Base-by-base conservation (phyloP, 2,888 invertebrate species). In the Odontocolon sp. region DNA sequence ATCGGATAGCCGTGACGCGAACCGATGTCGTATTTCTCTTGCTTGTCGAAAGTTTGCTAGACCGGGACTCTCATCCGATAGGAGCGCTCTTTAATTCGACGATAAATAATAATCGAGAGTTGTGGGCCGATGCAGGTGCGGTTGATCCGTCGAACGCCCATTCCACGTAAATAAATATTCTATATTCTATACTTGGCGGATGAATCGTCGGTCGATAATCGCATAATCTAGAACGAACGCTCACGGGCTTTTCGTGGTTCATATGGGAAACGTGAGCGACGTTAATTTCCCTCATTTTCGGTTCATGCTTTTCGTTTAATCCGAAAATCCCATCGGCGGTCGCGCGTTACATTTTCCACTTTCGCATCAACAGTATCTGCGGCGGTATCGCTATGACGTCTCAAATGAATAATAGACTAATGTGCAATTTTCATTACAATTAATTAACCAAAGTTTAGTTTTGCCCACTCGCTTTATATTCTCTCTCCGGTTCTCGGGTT, bases 131-230 rank as follows among this genome's bases (percentile, higher is more conserved):
- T 74, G 81, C 87, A 86, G 86, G 82, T 86, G 86, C 80, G 78
- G 73, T 77, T 85, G 85, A 87, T 86, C 83, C 80, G 74, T 71
- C 64, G 71, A 33, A 69, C 50, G 64, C 75, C 56, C 38, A 68
- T 73, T 77, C 57, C 75, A 76, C 82, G 80, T 81, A 85, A 87
- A 87, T 85, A 86, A 85, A 86, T 82, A 80, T 81, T 81, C 75
- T 78, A 77, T 82, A 80, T 80, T 82, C 78, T 64, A 76, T 72
- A 79, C 75, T 80, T 81, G 77, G 61, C 42, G 78, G 80, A 84
- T 80, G 80, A 80, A 82, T 84, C 72, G 78, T 66, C 63, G 71
- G 56, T 67, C 66, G 77, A 69, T 73, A 74, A 73, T 77, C 74
- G 73, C 50, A 74, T 78, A 66, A 78, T 67, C 66, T 66, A 54